Evolutionary conservation across 2,113 vertebrate genomes (phyloP), one percentile per base, ranked within the genome.

Genomic region (Strix uralensis): DNA sequence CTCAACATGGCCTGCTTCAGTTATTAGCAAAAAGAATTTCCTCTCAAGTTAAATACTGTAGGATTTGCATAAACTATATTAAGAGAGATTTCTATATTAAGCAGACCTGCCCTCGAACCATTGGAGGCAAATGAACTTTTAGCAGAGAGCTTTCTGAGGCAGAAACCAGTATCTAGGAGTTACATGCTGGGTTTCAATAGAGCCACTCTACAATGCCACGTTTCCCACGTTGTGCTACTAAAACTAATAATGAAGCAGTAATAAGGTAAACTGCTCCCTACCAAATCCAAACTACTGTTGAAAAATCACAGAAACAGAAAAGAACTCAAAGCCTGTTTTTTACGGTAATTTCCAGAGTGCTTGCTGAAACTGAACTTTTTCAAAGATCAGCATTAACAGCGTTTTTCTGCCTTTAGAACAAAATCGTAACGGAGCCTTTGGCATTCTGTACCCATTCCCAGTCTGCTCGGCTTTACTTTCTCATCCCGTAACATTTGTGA

Each of bases 11-110:
- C 96, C 97, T 96, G 94, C 86, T 90, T 74, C 95, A 96, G 79
- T 93, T 97, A 96, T 92, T 94, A 96, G 93, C 92, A 88, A 97
- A 94, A 96, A 96, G 92, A 96, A 94, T 97, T 97, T 98, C 95
- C 96, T 96, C 80, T 96, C 88, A 52, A 61, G 81, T 94, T 97
- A 96, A 97, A 97, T 94, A 92, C 95, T 87, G 58, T 86, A 86
- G 92, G 86, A 97, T 98, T 96, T 98, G 96, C 96, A 97, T 97
- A 97, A 96, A 94, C 79, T 77, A 54, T 92, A 94, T 92, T 92
- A 92, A 94, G 92, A 90, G 93, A 88, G 89, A 95, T 92, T 97
- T 86, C 96, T 96, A 86, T 95, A 96, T 95, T 96, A 95, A 96
- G 93, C 88, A 95, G 95, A 96, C 78, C 75, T 95, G 93, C 96